Evolutionary conservation across 2,888 invertebrate genomes (phyloP).

Genomic region (Sinopyrophorus schimmeli): DNA sequence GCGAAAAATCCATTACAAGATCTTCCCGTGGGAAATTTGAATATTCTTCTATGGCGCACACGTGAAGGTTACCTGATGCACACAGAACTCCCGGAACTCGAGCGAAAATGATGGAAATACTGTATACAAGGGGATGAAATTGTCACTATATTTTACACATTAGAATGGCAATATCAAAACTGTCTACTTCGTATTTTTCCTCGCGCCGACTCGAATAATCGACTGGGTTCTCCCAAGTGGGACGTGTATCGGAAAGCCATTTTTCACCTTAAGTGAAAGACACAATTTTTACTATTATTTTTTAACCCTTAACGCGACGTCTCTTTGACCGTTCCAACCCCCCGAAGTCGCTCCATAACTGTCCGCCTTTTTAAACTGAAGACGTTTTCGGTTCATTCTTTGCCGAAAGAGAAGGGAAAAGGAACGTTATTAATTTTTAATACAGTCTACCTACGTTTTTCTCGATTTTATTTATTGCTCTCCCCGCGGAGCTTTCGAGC

Average conservation of each 20-base stretch:
- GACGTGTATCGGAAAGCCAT: slow-evolving; percentile 41
- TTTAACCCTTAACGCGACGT: slow-evolving; percentile 29
- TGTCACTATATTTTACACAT: slow-evolving; percentile 51
- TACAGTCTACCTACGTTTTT: too few relatives aligned
- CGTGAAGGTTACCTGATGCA: slow-evolving; percentile 49
- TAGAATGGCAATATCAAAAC: slow-evolving; percentile 50
- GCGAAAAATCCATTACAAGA: slow-evolving; percentile 49
- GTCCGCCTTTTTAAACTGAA: too few relatives aligned
- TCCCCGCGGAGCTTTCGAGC: too few relatives aligned
- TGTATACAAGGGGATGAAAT: slow-evolving; percentile 48
- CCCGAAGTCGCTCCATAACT: too few relatives aligned
- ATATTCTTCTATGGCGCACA: slow-evolving; percentile 50
- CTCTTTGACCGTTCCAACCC: too few relatives aligned
- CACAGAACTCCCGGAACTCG: slow-evolving; percentile 41
- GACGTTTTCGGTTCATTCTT: too few relatives aligned
- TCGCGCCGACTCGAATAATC: slow-evolving; percentile 43
- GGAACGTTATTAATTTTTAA: too few relatives aligned
- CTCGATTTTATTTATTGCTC: too few relatives aligned
- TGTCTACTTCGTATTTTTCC: slow-evolving; percentile 44
- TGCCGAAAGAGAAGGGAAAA: too few relatives aligned
- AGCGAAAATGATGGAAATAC: slow-evolving; percentile 48
- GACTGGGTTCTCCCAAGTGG: slow-evolving; percentile 41
- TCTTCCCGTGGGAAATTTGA: slow-evolving; percentile 52
- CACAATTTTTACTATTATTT: slow-evolving; percentile 36
- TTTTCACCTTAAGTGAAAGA: slow-evolving; percentile 40